These are phyloP conservation scores for Pristionchus entomophagus DNA, from an alignment of 2,888 invertebrate species.

Conservation along the genomic window DNA sequence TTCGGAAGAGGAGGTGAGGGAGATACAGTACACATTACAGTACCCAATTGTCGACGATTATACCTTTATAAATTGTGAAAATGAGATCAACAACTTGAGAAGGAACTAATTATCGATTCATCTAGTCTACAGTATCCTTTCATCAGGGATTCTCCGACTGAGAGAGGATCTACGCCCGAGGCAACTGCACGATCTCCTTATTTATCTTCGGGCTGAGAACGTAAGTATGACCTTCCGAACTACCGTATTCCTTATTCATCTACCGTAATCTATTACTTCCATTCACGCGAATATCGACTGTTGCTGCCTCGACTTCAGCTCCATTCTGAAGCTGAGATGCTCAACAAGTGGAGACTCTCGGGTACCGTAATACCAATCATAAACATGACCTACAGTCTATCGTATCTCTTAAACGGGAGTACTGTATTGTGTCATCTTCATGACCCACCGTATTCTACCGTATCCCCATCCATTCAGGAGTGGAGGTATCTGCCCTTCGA, in stretches of 20 bases:
- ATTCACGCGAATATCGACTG: not conserved
- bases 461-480: constrained; percentile 13
- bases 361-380: too few relatives aligned
- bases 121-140: not conserved
- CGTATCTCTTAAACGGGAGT: not conserved
- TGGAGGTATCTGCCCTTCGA: not conserved
- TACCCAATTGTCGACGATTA: not conserved
- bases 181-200: not conserved
- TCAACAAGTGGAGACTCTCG: constrained; percentile 29
- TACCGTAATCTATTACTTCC: not conserved
- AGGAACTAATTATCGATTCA: too few relatives aligned
- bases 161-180: constrained; percentile 15
- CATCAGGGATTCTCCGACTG: constrained; percentile 35
- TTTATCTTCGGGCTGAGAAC: not conserved
- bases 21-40: too few relatives aligned
- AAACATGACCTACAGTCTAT: too few relatives aligned
- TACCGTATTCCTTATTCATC: too few relatives aligned
- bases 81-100: too few relatives aligned
- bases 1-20: not conserved
- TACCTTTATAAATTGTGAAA: too few relatives aligned
- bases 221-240: constrained; percentile 30
- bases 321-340: constrained; percentile 26
- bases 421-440: too few relatives aligned
- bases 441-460: constrained; percentile 1
- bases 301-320: constrained; percentile 25